A percentile compares a stretch with the other conserved stretches of the same genome.
phyloP scores from a whole-genome alignment of 1,140 invertebrate species.

The Hydropsyche tenuis region DNA sequence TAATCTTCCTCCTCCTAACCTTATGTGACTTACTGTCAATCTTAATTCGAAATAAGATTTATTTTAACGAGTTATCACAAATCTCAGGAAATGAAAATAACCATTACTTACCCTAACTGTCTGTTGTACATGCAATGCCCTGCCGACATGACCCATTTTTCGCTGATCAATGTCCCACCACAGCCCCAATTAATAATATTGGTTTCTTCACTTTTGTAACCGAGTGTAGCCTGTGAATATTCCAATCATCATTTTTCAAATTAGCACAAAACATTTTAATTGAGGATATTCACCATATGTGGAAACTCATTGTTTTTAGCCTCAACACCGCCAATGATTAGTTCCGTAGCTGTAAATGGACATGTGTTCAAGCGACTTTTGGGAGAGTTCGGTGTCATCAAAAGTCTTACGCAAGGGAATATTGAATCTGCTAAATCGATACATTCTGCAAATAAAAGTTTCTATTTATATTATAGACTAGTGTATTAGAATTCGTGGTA shows the following conservation, averaged over 20 bases:
- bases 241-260: neutral
- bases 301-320: conserved; percentile 34
- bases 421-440: conserved; percentile 30
- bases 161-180: conserved; percentile 52
- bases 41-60: too few species aligned
- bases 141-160: conserved; percentile 52
- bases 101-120: neutral
- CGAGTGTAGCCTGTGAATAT: conserved; percentile 2
- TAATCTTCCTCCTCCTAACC: conserved; percentile 31
- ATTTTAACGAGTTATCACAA: neutral
- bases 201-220: neutral
- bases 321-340: conserved; percentile 21
- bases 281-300: conserved; percentile 32
- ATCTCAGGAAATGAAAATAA: neutral
- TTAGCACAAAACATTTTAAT: neutral
- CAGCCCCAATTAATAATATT: conserved; percentile 43
- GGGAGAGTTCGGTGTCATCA: neutral
- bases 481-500: too few species aligned
- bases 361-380: conserved; percentile 25
- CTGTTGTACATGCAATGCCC: conserved; percentile 49
- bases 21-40: conserved; percentile 31
- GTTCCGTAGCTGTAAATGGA: neutral
- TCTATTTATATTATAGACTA: too few species aligned
- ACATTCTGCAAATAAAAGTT: conserved; percentile 38
- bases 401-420: conserved; percentile 1